Conservation (phyloP, 2,113 vertebrate genomes). For the Eulemur macaco region DNA sequence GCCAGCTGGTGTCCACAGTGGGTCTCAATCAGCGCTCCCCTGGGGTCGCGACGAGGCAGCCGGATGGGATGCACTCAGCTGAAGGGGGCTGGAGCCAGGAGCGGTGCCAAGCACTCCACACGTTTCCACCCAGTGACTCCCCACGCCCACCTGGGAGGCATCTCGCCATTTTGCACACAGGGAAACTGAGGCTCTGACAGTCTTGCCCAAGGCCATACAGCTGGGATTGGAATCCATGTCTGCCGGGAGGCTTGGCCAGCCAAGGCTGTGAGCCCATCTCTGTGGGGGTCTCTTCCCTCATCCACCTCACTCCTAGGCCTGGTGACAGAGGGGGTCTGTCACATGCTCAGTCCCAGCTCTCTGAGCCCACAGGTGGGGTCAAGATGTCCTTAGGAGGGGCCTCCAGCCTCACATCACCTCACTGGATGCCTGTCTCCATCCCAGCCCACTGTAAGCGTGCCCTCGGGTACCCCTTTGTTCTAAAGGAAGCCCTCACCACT, state of each 20-base stretch:
- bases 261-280: not conserved
- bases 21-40: not conserved
- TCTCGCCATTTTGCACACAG: not conserved
- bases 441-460: accelerated
- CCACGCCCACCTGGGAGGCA: accelerated
- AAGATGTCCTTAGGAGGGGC: not conserved
- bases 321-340: accelerated
- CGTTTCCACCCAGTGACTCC: accelerated
- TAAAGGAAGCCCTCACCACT: not conserved
- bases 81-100: not conserved
- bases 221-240: accelerated
- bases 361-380: not conserved
- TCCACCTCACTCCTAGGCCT: not conserved
- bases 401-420: accelerated
- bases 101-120: accelerated
- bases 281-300: not conserved
- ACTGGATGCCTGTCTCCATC: not conserved
- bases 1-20: not conserved
- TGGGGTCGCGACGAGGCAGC: not conserved
- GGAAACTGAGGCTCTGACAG: not conserved
- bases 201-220: not conserved
- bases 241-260: not conserved
- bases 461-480: not conserved
- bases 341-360: not conserved
- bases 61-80: accelerated